Conservation (phyloP, 2,113 vertebrate genomes). For the Gallinago jamesoni region DNA sequence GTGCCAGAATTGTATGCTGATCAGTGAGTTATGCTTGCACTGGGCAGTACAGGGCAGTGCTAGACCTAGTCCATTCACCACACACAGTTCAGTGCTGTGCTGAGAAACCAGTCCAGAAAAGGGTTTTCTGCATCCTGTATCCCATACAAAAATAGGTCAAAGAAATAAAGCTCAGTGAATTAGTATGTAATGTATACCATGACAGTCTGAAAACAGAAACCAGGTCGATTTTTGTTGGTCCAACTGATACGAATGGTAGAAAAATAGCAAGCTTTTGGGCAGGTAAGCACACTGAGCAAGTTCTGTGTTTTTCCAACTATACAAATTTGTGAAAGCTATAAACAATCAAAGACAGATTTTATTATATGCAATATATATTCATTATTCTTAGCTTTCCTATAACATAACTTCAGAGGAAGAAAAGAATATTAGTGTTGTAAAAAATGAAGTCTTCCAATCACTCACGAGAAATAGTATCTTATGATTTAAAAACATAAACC, state of each 20-base stretch:
- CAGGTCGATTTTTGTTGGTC: neutral
- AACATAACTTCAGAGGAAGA: neutral
- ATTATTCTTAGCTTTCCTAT: neutral
- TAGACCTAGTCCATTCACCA: neutral
- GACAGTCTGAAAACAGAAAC: neutral
- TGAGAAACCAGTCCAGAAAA: neutral
- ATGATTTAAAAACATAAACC: neutral
- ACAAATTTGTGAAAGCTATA: neutral
- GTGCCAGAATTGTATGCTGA: neutral
- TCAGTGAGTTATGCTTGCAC: neutral
- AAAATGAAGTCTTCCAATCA: neutral
- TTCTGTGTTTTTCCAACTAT: neutral
- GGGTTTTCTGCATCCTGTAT: neutral
- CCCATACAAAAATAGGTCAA: neutral
- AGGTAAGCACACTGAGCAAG: neutral
- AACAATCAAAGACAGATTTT: neutral
- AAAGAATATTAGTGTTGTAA: neutral
- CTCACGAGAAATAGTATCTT: neutral
- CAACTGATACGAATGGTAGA: neutral
- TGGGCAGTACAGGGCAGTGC: neutral
- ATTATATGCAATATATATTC: neutral
- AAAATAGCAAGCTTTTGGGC: neutral
- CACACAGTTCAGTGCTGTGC: neutral
- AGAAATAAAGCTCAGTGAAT: neutral
- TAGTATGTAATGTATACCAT: neutral